These are phyloP conservation scores for Nasalis larvatus DNA, from an alignment of 2,113 vertebrate species.

Conservation along the genomic window DNA sequence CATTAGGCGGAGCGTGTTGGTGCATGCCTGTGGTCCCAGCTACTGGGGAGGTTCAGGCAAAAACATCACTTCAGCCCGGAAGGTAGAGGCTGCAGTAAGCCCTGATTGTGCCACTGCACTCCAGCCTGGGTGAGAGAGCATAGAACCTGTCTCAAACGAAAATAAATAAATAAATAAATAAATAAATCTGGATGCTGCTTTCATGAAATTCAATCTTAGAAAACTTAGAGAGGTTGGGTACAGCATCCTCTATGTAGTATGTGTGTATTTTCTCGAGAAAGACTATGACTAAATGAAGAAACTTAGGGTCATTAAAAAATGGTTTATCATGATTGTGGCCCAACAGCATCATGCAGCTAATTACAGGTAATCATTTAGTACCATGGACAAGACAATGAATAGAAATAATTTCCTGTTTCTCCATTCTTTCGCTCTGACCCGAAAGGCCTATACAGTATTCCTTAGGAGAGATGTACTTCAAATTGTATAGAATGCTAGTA, in stretches of 20 bases:
- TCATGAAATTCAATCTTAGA: neutral
- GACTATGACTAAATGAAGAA: neutral
- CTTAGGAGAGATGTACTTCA: neutral
- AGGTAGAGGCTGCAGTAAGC: no score
- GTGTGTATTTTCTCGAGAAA: neutral
- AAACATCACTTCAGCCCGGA: no score
- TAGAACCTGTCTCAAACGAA: no score
- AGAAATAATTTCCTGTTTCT: neutral
- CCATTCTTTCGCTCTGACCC: neutral
- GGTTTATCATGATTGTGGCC: neutral
- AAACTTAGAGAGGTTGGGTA: neutral
- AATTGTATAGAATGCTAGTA: neutral
- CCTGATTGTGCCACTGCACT: no score
- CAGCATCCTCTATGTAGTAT: neutral
- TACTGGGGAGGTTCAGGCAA: no score
- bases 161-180: neutral
- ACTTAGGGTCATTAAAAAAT: neutral
- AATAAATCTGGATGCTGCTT: neutral
- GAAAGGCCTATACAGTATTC: neutral
- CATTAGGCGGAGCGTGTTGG: no score
- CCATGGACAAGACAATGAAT: neutral
- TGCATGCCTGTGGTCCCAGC: no score
- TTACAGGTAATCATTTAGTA: neutral
- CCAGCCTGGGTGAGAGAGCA: no score
- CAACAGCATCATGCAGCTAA: neutral